phyloP scores from a whole-genome alignment of 2,888 invertebrate genomes.

The Cerceris rybyensis region DNA sequence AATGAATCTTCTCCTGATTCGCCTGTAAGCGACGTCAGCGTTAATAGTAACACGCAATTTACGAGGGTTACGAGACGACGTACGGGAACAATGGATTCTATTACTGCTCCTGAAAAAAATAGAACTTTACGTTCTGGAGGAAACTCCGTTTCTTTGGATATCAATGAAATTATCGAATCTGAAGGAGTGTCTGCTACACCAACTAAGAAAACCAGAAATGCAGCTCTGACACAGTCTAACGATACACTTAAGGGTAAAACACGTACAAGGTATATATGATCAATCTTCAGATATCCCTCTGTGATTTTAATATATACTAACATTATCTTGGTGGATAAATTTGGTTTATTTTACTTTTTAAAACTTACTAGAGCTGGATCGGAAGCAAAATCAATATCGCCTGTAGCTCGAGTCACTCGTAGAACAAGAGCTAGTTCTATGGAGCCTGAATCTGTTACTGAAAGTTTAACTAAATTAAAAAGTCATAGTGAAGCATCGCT shows the following conservation, averaged over 20 bases:
- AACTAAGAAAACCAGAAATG: constrained; percentile 34
- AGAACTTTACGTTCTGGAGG: constrained; percentile 55
- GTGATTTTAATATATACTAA: neutral
- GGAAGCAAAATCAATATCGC: constrained; percentile 69
- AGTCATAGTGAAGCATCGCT: constrained; percentile 1
- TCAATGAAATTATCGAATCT: constrained; percentile 56
- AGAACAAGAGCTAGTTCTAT: constrained; percentile 74
- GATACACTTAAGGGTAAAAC: constrained; percentile 11
- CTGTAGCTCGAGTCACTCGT: constrained; percentile 61
- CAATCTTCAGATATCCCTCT: neutral
- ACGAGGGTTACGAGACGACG: constrained; percentile 45
- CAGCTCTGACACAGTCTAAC: neutral
- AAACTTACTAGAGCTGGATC: constrained; percentile 70
- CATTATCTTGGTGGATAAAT: neutral
- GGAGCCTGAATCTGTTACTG: constrained; percentile 59
- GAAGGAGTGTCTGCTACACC: constrained; percentile 50
- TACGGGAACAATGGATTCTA: constrained; percentile 40
- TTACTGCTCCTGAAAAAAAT: constrained; percentile 19
- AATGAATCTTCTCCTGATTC: constrained; percentile 64
- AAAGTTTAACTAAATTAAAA: constrained; percentile 12
- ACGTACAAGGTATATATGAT: constrained; percentile 38
- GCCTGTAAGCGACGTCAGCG: constrained; percentile 48
- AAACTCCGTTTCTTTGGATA: constrained; percentile 62
- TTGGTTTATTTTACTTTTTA: neutral
- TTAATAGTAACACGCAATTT: constrained; percentile 24